phyloP scores from a whole-genome alignment of 1,140 invertebrate genomes.

The Magallana angulata region DNA sequence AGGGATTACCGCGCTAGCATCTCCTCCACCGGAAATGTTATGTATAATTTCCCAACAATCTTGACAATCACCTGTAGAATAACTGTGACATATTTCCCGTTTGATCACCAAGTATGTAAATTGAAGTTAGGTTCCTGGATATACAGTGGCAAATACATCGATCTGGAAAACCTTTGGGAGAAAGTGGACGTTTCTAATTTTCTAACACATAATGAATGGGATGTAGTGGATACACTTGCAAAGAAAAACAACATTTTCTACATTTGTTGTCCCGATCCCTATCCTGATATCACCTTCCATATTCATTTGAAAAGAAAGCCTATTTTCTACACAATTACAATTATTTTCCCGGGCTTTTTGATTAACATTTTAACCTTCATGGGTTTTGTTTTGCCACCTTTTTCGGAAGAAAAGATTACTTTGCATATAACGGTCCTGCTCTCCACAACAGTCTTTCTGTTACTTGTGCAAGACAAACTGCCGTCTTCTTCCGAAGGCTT shows the following conservation, averaged over 20 bases:
- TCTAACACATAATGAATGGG: conserved; percentile 60
- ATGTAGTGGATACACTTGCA: conserved; percentile 80
- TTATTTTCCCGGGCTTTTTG: conserved; percentile 82
- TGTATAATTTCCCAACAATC: conserved; percentile 37
- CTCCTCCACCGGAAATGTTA: neutral
- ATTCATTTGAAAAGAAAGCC: conserved; percentile 92
- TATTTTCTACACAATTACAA: conserved; percentile 87
- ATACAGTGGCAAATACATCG: neutral
- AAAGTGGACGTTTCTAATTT: conserved; percentile 81
- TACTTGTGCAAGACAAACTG: conserved; percentile 15
- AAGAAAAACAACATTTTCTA: conserved; percentile 83
- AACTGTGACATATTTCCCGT: conserved; percentile 34
- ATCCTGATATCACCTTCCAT: conserved; percentile 77
- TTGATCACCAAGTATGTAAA: conserved; percentile 28
- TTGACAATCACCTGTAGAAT: neutral
- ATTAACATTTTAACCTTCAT: conserved; percentile 81
- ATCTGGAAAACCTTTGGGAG: conserved; percentile 78
- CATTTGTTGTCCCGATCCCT: conserved; percentile 80
- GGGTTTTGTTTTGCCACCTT: conserved; percentile 82
- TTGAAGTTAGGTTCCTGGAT: conserved; percentile 33
- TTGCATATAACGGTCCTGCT: neutral
- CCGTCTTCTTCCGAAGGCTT: neutral
- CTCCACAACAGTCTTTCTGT: neutral
- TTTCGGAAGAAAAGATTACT: conserved; percentile 67
- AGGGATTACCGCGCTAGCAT: conserved; percentile 23